These are phyloP conservation scores for Bucorvus abyssinicus DNA, from an alignment of 2,797 vertebrate species.

Conservation along the genomic window DNA sequence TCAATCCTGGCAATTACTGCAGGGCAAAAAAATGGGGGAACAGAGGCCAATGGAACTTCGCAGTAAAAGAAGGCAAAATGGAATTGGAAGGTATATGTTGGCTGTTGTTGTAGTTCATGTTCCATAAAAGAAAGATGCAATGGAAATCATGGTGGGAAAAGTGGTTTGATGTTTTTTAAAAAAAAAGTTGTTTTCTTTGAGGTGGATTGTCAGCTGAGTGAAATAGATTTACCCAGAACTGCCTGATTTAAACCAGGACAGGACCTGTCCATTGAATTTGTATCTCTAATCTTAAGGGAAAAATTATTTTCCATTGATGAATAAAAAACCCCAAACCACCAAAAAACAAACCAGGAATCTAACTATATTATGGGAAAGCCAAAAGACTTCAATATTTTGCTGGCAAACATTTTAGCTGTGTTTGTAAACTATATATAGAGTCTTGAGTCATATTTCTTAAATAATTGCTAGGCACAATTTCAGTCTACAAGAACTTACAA, in stretches of 20 bases:
- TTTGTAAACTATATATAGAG: conserved; percentile 42
- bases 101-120: neutral
- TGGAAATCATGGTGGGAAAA: neutral
- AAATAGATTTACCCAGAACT: neutral
- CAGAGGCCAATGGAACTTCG: neutral
- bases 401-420: neutral
- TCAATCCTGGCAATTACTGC: neutral
- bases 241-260: neutral
- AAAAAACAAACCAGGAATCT: neutral
- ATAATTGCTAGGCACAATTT: conserved; percentile 32
- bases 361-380: neutral
- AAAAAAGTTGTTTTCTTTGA: neutral
- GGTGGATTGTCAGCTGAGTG: neutral
- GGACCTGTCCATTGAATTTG: neutral
- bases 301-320: neutral
- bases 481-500: neutral
- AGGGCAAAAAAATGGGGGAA: neutral
- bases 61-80: neutral
- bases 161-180: neutral
- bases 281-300: neutral
- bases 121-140: neutral
- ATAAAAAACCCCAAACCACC: neutral
- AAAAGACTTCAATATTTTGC: neutral
- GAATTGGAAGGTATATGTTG: neutral
- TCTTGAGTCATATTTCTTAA: conserved; percentile 45